These are phyloP conservation scores for Rhinichthys klamathensis DNA, from an alignment of 2,113 vertebrate genomes.

Conservation along the genomic window DNA sequence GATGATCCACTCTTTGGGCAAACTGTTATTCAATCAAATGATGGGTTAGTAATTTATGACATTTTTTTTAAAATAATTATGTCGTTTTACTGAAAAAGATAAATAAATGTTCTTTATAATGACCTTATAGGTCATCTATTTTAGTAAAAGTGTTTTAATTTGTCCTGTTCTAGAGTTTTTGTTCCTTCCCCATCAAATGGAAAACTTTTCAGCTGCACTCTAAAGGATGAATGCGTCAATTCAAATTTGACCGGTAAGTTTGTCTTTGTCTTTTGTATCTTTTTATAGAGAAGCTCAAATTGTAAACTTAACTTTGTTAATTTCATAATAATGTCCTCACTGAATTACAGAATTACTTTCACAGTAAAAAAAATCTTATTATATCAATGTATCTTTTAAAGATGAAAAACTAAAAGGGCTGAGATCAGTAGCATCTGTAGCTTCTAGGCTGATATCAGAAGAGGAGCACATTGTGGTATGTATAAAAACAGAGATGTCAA, in stretches of 20 bases:
- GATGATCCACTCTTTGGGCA: conserved; percentile 61
- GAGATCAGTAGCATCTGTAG: conserved; percentile 54
- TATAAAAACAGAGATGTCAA: neutral
- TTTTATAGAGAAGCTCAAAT: neutral
- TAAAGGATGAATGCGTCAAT: neutral
- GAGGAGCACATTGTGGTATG: conserved; percentile 41
- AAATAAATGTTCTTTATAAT: too few species aligned
- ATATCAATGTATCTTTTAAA: neutral
- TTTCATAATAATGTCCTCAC: neutral
- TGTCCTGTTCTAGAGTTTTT: conserved; percentile 50
- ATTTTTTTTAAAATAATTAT: neutral
- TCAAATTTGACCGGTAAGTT: conserved; percentile 26
- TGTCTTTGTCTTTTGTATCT: neutral
- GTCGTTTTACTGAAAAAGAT: too few species aligned
- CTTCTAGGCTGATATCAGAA: conserved; percentile 24
- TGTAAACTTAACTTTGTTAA: neutral
- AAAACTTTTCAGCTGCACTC: conserved; percentile 47
- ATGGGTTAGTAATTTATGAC: conserved; percentile 55
- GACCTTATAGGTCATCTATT: neutral
- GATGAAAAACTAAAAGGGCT: conserved; percentile 24
- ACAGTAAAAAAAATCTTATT: neutral
- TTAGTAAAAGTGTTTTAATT: neutral
- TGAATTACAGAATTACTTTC: neutral
- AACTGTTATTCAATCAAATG: conserved; percentile 52
- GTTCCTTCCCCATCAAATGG: conserved; percentile 54